Evolutionary conservation across 2,888 invertebrate genomes (phyloP).

Genomic region (Eristalis tenax): DNA sequence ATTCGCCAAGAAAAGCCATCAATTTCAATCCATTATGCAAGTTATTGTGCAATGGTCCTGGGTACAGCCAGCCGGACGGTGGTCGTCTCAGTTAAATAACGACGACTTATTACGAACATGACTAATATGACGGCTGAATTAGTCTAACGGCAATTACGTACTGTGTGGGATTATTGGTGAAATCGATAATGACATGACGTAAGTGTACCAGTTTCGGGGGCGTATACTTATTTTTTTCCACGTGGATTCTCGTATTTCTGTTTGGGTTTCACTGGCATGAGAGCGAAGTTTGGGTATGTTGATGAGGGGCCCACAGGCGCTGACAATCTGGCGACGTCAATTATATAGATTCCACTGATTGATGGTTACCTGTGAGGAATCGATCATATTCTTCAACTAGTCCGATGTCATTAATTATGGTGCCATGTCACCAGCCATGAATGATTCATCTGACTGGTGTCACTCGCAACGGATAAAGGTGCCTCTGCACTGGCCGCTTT

Average conservation of each 20-base stretch:
- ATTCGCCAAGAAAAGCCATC: no score
- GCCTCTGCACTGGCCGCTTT: no score
- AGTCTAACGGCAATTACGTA: neutral
- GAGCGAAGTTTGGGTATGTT: neutral
- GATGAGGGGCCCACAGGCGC: neutral
- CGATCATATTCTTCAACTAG: neutral
- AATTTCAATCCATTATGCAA: no score
- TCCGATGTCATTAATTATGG: neutral
- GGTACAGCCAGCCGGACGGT: neutral
- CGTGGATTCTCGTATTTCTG: neutral
- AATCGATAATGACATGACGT: neutral
- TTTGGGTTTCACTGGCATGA: neutral
- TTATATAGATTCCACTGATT: neutral
- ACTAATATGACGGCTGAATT: neutral
- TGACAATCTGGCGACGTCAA: neutral
- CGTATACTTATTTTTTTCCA: neutral
- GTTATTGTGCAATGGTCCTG: no score
- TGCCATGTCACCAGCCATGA: neutral
- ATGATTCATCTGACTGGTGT: neutral
- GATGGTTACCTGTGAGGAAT: neutral
- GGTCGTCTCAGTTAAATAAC: neutral
- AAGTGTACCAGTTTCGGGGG: neutral
- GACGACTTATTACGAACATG: neutral
- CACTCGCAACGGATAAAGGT: neutral
- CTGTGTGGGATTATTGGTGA: neutral